Evolutionary conservation across 2,888 invertebrate genomes (phyloP), one percentile per base, ranked within the genome.

Genomic region (Dascillus cervinus): DNA sequence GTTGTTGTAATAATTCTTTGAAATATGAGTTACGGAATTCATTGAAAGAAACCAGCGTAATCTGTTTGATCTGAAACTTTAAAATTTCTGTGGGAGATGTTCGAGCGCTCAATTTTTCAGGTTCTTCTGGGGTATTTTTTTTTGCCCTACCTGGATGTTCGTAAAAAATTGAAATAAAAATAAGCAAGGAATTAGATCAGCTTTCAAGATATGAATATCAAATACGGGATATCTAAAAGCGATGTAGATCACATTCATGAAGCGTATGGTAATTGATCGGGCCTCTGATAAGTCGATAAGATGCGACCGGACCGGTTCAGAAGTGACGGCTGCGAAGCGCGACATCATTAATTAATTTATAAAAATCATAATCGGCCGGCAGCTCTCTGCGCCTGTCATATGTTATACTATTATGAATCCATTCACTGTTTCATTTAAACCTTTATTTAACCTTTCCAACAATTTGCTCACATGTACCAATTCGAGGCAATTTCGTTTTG

Each of bases 301-400:
- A 30, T 26, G 34, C 31, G 20, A 26, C 31, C 20, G 34, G 34
- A 41, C 32, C 41, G 38, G 34, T 41, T 35, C 38, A 27, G 34
- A 39, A 41, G 41, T 41, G 41, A 41, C 38, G 30, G 29, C n/a
- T 38, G 25, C 20, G 22, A 30, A 34, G 34, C 28, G 33, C 35
- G 39, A 39, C 35, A 39, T 39, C 35, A 39, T 41, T 41, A 41
- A 41, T 41, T 41, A 41, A 41, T 41, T 41, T 39, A 41, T 41
- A 41, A 39, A 41, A 41, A 41, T 41, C 28, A 32, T 41, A 41
- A 41, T 41, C 38, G 27, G 35, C 33, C 38, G 41, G 35, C 33
- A 35, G 41, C 35, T 39, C 27, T 35, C 30, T 35, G 32, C 35
- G 24, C 30, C 25, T 38, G 38, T 38, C 38, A 32, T 32, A 38